Percentiles rank a stretch among this genome's conserved stretches.
phyloP scores from a whole-genome alignment of 2,888 invertebrate species.

The Drosophila affinis region DNA sequence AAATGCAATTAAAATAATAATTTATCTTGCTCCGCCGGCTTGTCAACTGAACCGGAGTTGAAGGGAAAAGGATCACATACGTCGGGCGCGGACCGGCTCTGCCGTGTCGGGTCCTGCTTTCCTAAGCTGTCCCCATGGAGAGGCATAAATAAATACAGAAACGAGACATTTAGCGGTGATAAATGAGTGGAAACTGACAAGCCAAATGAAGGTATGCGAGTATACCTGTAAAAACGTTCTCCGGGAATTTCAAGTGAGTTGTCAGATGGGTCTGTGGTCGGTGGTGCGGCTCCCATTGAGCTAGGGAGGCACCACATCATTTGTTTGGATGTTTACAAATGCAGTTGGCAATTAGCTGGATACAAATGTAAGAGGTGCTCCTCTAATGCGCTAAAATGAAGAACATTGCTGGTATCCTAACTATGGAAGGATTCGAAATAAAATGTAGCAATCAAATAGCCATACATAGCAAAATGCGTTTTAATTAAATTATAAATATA shows the following conservation, averaged over 20 bases:
- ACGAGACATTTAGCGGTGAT: slow-evolving; percentile 59
- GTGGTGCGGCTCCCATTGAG: background rate
- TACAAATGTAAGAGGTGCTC: background rate
- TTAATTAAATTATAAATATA: slow-evolving; percentile 66
- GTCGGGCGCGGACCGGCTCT: background rate
- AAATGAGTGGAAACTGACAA: slow-evolving; percentile 70
- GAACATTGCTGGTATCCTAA: too few relatives aligned
- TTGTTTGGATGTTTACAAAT: slow-evolving; percentile 50
- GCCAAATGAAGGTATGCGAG: slow-evolving; percentile 64
- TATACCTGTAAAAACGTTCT: slow-evolving; percentile 21
- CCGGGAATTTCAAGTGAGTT: slow-evolving; percentile 33
- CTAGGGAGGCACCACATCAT: slow-evolving; percentile 49
- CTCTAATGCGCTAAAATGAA: too few relatives aligned
- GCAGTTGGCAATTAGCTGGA: slow-evolving; percentile 61
- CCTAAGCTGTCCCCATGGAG: slow-evolving; percentile 33
- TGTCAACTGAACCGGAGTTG: slow-evolving; percentile 57
- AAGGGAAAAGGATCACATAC: slow-evolving; percentile 48
- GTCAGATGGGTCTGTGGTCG: background rate
- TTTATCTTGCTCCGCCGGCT: slow-evolving; percentile 71
- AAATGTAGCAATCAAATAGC: background rate
- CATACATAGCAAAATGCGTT: slow-evolving; percentile 27
- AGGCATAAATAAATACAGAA: slow-evolving; percentile 51
- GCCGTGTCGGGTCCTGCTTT: background rate
- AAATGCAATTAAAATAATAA: slow-evolving; percentile 80
- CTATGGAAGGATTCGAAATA: background rate